Conservation (phyloP, 2,888 invertebrate genomes). For the Leptinotarsa peninsularis region DNA sequence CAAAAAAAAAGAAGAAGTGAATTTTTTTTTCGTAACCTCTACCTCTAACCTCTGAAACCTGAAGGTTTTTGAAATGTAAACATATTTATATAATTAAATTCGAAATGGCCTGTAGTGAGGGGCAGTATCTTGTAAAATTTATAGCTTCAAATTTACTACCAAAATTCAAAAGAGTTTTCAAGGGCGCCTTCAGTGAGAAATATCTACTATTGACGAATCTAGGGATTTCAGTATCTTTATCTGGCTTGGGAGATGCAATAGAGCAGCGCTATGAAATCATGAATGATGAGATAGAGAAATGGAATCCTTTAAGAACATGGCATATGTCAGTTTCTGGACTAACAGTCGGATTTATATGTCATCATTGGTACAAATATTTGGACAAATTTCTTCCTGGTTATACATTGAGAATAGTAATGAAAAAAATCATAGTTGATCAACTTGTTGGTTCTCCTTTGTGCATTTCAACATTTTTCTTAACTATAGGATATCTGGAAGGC, state of each 20-base stretch:
- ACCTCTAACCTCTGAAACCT: too few relatives aligned
- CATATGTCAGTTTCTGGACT: constrained; percentile 85
- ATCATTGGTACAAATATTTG: constrained; percentile 86
- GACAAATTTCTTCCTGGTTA: constrained; percentile 80
- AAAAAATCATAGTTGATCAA: constrained; percentile 87
- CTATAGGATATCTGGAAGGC: constrained; percentile 79
- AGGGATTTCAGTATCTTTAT: constrained; percentile 79
- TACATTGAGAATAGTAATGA: constrained; percentile 73
- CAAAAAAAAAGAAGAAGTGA: too few relatives aligned
- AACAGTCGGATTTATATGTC: constrained; percentile 83
- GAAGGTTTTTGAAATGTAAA: too few relatives aligned
- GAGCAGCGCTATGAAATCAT: constrained; percentile 84
- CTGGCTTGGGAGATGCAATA: constrained; percentile 82
- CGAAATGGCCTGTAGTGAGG: not conserved
- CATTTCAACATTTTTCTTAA: constrained; percentile 82
- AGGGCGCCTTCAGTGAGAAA: constrained; percentile 72
- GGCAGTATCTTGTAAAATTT: not conserved
- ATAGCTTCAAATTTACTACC: not conserved
- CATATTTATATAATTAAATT: too few relatives aligned
- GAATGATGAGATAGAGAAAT: constrained; percentile 69
- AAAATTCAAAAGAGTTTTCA: not conserved
- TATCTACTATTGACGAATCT: constrained; percentile 85
- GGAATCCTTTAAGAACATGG: constrained; percentile 73
- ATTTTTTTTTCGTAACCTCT: too few relatives aligned
- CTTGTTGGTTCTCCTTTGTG: constrained; percentile 84